Evolutionary conservation across 2,113 vertebrate genomes (phyloP).

Genomic region (Callionymus lyra): DNA sequence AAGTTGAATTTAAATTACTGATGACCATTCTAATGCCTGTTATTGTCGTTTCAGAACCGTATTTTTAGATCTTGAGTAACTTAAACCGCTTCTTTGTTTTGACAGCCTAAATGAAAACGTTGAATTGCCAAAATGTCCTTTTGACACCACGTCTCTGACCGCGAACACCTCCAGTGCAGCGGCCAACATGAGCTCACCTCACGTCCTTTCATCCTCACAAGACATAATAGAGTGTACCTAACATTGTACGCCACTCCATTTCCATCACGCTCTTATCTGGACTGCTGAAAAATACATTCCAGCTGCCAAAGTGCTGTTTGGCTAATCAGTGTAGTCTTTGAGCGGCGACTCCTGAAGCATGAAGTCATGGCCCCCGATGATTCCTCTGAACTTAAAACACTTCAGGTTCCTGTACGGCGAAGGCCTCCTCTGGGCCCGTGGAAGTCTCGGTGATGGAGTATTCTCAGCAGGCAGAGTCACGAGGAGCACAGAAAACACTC

Average conservation of each 20-base stretch:
- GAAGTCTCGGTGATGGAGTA: slow-evolving; percentile 2
- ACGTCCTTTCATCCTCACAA: slow-evolving; percentile 24
- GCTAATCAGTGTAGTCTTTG: too few species aligned
- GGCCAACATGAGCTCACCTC: too few species aligned
- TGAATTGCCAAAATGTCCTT: too few species aligned
- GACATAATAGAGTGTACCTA: slow-evolving; percentile 24
- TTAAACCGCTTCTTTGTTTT: too few species aligned
- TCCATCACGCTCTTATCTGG: slow-evolving; percentile 33
- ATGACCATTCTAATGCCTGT: too few species aligned
- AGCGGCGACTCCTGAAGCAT: slow-evolving; percentile 18
- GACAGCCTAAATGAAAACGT: too few species aligned
- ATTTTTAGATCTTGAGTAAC: too few species aligned
- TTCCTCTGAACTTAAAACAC: slow-evolving; percentile 5
- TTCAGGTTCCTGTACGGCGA: slow-evolving; percentile 12
- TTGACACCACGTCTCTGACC: too few species aligned
- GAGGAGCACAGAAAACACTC: slow-evolving; percentile 20
- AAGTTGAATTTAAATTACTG: too few species aligned
- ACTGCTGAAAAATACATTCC: slow-evolving; percentile 54
- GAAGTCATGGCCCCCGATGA: slow-evolving; percentile 18
- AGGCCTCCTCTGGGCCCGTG: slow-evolving; percentile 8
- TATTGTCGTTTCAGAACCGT: too few species aligned
- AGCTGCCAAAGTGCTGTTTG: slow-evolving; percentile 19
- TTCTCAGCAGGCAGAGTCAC: slow-evolving; percentile 17
- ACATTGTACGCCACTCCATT: slow-evolving; percentile 23
- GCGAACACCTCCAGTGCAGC: too few species aligned